Base-by-base conservation (phyloP, 1,140 invertebrate genomes). In the Ips typographus region DNA sequence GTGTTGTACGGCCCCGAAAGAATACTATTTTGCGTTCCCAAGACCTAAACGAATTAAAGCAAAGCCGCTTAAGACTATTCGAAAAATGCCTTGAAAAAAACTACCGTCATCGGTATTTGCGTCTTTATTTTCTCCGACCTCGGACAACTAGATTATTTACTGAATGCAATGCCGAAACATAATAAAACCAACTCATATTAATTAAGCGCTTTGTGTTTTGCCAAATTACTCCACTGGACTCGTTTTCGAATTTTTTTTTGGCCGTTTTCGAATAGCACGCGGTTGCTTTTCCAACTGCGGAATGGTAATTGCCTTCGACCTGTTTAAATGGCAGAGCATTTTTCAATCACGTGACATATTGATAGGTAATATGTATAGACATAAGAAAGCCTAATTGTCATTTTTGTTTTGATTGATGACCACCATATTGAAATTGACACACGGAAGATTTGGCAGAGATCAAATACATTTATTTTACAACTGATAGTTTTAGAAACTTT, bases 81-180 rank as follows among this genome's bases (percentile, higher is more conserved):
- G 36, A 58, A 40, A 58, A 66, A 66, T 66, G 64, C 53, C 38
- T 40, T 5, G 44, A 8, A 64, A 66, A 66, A 66, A 66, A 57
- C 55, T 47, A n/a, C 7, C 44, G n/a, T 38, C 22, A 22, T 53
- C 55, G 64, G 64, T 41, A 57, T 66, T 66, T 57, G 51, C 58
- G 52, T 71, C 70, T 71, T 67, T 68, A 71, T 71, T 71, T 68
- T 64, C 66, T 43, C 47, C 44, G 65, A 65, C 59, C 67, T 72
- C 60, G 61, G 68, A 70, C 71, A 72, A 72, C 68, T 72, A 70
- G 71, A 55, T 72, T 70, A 70, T 72, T 72, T 72, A 70, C 63
- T 70, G 56, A 57, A 68, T 52, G 69, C 65, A 60, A 68, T 68
- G 59, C 42, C 59, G 67, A 55, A 57, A 47, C 59, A 68, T 22